Evolutionary conservation across 2,888 invertebrate genomes (phyloP).

Genomic region (Noctuana brunneofusca): DNA sequence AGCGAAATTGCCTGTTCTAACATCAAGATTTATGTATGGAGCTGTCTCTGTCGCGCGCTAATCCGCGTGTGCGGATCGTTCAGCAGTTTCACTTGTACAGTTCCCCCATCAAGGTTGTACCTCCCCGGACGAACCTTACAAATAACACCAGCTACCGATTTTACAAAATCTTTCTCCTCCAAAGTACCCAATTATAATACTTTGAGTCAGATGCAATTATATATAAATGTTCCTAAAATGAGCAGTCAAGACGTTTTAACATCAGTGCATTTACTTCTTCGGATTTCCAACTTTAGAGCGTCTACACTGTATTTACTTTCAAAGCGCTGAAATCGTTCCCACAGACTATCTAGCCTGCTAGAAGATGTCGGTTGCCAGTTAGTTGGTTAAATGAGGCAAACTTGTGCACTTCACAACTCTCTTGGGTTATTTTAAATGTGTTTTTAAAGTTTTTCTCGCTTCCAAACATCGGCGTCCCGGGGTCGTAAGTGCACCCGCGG

Average conservation of each 20-base stretch:
- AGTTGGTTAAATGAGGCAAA: conserved; percentile 31
- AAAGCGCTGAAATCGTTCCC: conserved; percentile 17
- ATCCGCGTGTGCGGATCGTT: no score
- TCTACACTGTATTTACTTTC: conserved; percentile 18
- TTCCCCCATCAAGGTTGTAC: no score
- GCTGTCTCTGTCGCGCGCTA: no score
- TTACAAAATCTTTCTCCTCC: neutral
- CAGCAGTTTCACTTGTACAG: no score
- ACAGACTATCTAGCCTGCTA: conserved; percentile 14
- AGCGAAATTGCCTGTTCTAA: no score
- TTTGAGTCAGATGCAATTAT: neutral
- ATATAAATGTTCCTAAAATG: neutral
- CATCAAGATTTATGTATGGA: no score
- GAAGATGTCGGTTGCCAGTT: conserved; percentile 27
- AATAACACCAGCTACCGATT: neutral
- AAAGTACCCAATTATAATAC: neutral
- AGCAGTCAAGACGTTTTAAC: neutral
- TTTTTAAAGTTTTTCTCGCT: conserved; percentile 33
- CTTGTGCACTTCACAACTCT: conserved; percentile 31
- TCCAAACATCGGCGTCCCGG: conserved; percentile 20
- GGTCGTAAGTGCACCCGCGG: conserved; percentile 12
- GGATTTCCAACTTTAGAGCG: conserved; percentile 5
- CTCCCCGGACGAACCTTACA: neutral
- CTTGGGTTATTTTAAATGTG: conserved; percentile 34
- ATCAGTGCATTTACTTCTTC: neutral